phyloP scores from a whole-genome alignment of 2,797 vertebrate species.

The Sebastes hubbsi region DNA sequence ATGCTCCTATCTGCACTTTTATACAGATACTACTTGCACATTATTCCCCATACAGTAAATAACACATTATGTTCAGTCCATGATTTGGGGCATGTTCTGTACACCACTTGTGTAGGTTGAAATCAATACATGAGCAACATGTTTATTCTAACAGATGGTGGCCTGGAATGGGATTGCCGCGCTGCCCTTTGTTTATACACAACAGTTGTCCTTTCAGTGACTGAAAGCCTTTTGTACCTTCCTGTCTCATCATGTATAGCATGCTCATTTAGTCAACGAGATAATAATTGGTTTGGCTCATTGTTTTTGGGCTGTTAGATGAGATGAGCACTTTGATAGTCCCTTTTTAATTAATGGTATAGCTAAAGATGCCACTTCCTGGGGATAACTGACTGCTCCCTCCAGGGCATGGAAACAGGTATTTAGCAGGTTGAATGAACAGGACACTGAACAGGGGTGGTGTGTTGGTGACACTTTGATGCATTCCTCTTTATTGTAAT shows the following conservation, averaged over 20 bases:
- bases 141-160: constrained; percentile 50
- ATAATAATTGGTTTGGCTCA: constrained; percentile 18
- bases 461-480: neutral
- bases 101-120: neutral
- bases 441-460: neutral
- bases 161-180: constrained; percentile 40
- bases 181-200: constrained; percentile 52
- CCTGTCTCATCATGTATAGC: constrained; percentile 25
- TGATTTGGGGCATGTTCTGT: neutral
- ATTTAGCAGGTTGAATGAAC: neutral
- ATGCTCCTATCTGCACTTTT: neutral
- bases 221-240: constrained; percentile 50
- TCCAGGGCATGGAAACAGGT: neutral
- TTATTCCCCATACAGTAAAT: no score
- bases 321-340: neutral
- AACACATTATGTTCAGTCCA: no score
- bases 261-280: constrained; percentile 28
- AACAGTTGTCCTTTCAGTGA: constrained; percentile 52
- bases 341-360: neutral
- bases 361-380: neutral
- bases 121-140: constrained; percentile 37
- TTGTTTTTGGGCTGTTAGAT: constrained; percentile 1
- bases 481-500: neutral
- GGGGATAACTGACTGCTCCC: neutral
- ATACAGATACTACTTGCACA: neutral